Evolutionary conservation across 2,888 invertebrate genomes (phyloP).

Genomic region (Pyrrhosoma nymphula): DNA sequence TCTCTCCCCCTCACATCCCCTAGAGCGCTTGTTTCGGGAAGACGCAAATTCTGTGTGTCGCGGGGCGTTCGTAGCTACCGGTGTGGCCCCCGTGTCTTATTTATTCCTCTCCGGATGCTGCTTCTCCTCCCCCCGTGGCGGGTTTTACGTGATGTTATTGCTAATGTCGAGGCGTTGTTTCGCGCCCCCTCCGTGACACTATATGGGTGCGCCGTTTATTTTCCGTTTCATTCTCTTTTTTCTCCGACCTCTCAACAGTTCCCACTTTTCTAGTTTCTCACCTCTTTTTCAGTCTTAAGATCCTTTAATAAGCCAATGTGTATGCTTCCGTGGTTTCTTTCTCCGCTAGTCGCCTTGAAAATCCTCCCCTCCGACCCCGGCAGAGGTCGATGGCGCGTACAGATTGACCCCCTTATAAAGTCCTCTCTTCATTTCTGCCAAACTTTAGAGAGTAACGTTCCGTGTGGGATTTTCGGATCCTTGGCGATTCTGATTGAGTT

Average conservation of each 20-base stretch:
- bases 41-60: not conserved
- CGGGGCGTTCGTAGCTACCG: not conserved
- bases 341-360: not conserved
- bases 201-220: not conserved
- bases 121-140: not conserved
- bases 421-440: not conserved
- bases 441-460: not conserved
- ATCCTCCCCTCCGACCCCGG: not conserved
- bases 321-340: not conserved
- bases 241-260: too few species aligned
- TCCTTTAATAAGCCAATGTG: not conserved
- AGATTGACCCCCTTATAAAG: not conserved
- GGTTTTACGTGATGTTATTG: not conserved
- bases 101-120: not conserved
- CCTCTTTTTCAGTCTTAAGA: not conserved
- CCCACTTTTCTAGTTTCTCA: not conserved
- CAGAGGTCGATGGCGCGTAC: not conserved
- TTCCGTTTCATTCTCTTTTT: not conserved
- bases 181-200: not conserved
- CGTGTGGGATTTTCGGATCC: not conserved
- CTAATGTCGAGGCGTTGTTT: not conserved
- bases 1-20: too few species aligned
- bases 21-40: not conserved
- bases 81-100: not conserved
- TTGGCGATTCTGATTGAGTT: constrained; percentile 7